Percentiles rank a stretch among this genome's conserved stretches.
phyloP scores from a whole-genome alignment of 2,113 vertebrate species.

The Chitala chitala region DNA sequence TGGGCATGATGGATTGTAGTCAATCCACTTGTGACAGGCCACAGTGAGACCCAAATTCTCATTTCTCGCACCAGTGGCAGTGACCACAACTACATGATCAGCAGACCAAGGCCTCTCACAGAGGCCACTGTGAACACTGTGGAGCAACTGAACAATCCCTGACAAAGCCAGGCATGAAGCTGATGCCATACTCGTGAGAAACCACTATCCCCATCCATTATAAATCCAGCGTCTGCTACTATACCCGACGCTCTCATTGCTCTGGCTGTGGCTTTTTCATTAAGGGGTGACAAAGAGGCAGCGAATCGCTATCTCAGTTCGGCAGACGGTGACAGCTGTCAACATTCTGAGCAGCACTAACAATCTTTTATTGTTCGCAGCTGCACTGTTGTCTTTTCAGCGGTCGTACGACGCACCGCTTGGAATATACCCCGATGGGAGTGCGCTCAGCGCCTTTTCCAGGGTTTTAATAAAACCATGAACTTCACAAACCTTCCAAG shows the following conservation, averaged over 20 bases:
- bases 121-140: neutral
- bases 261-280: neutral
- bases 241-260: no score
- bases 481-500: neutral
- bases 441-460: neutral
- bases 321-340: constrained; percentile 19
- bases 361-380: constrained; percentile 21
- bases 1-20: no score
- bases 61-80: no score
- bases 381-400: constrained; percentile 15
- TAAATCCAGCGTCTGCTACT: neutral
- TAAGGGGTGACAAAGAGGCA: constrained; percentile 18
- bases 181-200: neutral
- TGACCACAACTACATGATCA: neutral
- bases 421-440: constrained; percentile 2
- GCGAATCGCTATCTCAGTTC: constrained; percentile 27
- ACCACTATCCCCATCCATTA: neutral
- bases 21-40: no score
- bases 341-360: neutral
- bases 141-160: neutral
- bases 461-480: constrained; percentile 22
- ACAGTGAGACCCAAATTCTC: no score
- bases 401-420: neutral
- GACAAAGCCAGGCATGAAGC: neutral
- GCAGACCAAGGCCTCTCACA: neutral